Evolutionary conservation across 2,888 invertebrate species (phyloP).

Genomic region (Leucoptera coffeella): DNA sequence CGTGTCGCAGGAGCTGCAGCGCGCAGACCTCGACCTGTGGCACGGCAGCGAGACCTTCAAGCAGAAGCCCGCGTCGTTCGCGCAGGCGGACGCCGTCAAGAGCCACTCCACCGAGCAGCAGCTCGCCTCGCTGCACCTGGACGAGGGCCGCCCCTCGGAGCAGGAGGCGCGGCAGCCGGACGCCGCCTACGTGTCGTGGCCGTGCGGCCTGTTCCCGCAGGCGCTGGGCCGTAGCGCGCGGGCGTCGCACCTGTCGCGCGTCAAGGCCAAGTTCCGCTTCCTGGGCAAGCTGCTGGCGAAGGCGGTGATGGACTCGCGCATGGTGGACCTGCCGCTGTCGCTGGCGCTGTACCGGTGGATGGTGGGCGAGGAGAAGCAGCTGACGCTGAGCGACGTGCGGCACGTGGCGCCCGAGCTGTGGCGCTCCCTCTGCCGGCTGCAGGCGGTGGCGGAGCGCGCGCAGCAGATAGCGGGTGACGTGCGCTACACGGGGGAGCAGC

Average conservation of each 20-base stretch:
- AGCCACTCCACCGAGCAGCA: constrained; percentile 32
- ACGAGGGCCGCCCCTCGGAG: constrained; percentile 24
- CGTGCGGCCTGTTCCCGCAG: constrained; percentile 84
- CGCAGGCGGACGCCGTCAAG: constrained; percentile 54
- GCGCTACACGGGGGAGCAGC: constrained; percentile 57
- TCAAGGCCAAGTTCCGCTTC: constrained; percentile 90
- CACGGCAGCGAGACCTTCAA: constrained; percentile 70
- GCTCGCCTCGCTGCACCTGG: constrained; percentile 33
- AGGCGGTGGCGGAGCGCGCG: constrained; percentile 67
- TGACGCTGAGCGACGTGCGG: constrained; percentile 73
- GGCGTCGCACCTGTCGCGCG: constrained; percentile 74
- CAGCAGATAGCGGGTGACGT: constrained; percentile 57
- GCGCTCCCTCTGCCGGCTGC: constrained; percentile 70
- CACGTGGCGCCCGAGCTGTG: constrained; percentile 85
- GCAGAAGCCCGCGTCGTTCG: constrained; percentile 54
- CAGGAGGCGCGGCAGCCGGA: constrained; percentile 40
- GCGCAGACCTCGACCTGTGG: constrained; percentile 91
- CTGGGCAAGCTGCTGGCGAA: constrained; percentile 99
- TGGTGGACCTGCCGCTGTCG: constrained; percentile 97
- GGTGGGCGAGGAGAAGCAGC: constrained; percentile 77
- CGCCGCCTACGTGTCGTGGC: constrained; percentile 69
- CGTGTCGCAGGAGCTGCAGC: constrained; percentile 89
- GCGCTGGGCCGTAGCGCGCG: constrained; percentile 84
- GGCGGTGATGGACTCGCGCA: constrained; percentile 97
- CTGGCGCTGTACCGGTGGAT: constrained; percentile 95